phyloP scores from a whole-genome alignment of 2,113 vertebrate species.

The Bombycilla garrulus region DNA sequence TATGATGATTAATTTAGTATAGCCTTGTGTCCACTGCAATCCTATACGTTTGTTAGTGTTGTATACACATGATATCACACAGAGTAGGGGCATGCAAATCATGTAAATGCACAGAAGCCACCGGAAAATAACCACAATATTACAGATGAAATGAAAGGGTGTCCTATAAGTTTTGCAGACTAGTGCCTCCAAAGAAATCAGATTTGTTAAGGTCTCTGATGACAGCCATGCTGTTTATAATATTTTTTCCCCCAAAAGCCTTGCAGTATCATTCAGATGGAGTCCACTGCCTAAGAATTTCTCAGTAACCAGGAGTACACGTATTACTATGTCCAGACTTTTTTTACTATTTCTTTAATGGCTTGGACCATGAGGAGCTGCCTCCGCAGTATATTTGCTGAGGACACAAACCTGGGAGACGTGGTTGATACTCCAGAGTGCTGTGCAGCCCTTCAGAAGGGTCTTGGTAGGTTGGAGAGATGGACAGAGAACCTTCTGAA shows the following conservation, averaged over 20 bases:
- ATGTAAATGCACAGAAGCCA: not conserved
- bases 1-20: not conserved
- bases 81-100: not conserved
- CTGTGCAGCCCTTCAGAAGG: not conserved
- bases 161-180: not conserved
- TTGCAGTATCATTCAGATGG: not conserved
- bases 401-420: not conserved
- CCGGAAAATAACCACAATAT: not conserved
- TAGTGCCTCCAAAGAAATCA: not conserved
- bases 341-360: not conserved
- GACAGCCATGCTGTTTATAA: not conserved
- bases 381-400: not conserved
- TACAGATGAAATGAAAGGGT: not conserved
- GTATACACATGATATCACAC: too few species aligned
- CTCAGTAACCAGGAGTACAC: not conserved
- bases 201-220: not conserved
- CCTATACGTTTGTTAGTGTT: not conserved
- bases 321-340: not conserved
- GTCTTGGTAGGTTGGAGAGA: rapidly evolving
- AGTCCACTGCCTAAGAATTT: not conserved
- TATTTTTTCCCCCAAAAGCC: rapidly evolving
- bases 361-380: not conserved
- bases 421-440: not conserved
- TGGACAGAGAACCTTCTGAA: not conserved
- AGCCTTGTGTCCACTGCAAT: not conserved